A percentile compares a stretch with the other conserved stretches of the same genome.
Conservation (phyloP, 1,140 invertebrate species). For the roundworm (Caenorhabditis elegans) region WBcel235 BX284603.4:8555501-8556000, state of each 20-base stretch:
- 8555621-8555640: background rate
- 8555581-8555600: slow-evolving; percentile 15
- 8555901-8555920: background rate
- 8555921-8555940: background rate
- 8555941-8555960: background rate
- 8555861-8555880: background rate
- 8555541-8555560: slow-evolving; percentile 22
- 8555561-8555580: background rate
- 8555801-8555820: background rate
- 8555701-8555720: too few species aligned
- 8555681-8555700: background rate
- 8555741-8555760: too few species aligned
- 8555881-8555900: slow-evolving; percentile 12
- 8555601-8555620: background rate
- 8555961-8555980: background rate
- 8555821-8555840: background rate
- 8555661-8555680: slow-evolving; percentile 22
- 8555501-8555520: background rate
- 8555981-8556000: background rate
- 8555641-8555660: background rate
- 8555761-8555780: background rate
- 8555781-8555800: background rate
- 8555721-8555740: too few species aligned
- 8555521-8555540: slow-evolving; percentile 21
- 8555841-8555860: slow-evolving; percentile 10